A percentile compares a stretch with the other conserved stretches of the same genome.
These are phyloP conservation scores for Heterodera carotae DNA, from an alignment of 1,140 invertebrate species.

Conservation along the genomic window DNA sequence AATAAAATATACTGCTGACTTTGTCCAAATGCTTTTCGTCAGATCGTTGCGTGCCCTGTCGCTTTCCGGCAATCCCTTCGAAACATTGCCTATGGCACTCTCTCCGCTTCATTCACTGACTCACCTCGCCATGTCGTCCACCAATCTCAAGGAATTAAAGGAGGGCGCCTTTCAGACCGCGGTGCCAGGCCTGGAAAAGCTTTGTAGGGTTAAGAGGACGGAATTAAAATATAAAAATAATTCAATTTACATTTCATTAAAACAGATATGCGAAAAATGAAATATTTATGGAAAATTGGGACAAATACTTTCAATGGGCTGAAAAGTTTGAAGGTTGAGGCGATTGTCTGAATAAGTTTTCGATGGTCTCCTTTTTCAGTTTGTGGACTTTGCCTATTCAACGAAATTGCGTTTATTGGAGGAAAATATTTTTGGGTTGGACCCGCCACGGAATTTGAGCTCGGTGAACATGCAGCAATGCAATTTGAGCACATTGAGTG, in stretches of 20 bases:
- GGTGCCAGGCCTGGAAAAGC: neutral
- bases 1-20: slow-evolving; percentile 8
- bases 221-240: neutral
- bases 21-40: neutral
- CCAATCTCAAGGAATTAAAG: slow-evolving; percentile 2
- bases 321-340: slow-evolving; percentile 18
- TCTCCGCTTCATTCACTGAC: neutral
- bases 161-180: neutral
- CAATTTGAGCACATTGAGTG: slow-evolving; percentile 25
- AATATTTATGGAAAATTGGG: slow-evolving; percentile 8
- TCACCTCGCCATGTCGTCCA: slow-evolving; percentile 10
- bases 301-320: slow-evolving; percentile 27
- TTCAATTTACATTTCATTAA: neutral
- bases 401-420: slow-evolving; percentile 9
- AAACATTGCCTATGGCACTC: slow-evolving; percentile 3
- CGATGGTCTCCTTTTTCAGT: neutral
- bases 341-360: too few species aligned
- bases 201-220: neutral
- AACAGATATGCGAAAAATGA: slow-evolving; percentile 25
- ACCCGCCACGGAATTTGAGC: slow-evolving; percentile 16
- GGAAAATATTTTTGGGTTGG: slow-evolving; percentile 21
- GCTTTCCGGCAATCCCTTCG: slow-evolving; percentile 30
- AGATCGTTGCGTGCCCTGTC: slow-evolving; percentile 26
- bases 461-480: slow-evolving; percentile 15
- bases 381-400: slow-evolving; percentile 29